These are phyloP conservation scores for Orthosia cruda DNA, from an alignment of 2,888 invertebrate species.

Conservation along the genomic window DNA sequence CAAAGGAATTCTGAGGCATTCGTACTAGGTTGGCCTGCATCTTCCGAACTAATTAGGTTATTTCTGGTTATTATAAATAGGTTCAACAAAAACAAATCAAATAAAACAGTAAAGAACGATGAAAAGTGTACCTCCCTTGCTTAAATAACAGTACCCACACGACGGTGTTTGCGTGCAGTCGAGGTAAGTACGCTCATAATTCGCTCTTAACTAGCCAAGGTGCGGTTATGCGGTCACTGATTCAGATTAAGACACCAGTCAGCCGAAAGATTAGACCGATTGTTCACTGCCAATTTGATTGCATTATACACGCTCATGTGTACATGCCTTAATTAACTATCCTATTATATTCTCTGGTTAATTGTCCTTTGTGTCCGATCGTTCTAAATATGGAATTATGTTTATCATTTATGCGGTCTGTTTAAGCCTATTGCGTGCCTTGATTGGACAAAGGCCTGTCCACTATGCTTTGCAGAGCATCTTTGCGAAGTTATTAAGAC, in stretches of 20 bases:
- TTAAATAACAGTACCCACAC: conserved; percentile 8
- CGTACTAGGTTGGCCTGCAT: no score
- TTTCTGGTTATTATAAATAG: no score
- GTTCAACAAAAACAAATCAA: no score
- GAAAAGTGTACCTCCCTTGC: neutral
- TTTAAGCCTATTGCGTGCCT: conserved; percentile 3
- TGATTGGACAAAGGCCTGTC: conserved; percentile 24
- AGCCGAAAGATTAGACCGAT: conserved; percentile 64
- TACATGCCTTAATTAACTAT: conserved; percentile 30
- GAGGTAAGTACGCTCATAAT: conserved; percentile 54
- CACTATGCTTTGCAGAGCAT: no score
- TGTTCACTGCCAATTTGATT: conserved; percentile 53
- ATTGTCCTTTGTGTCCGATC: conserved; percentile 24
- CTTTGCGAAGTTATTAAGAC: conserved; percentile 8
- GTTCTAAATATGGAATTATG: conserved; percentile 31
- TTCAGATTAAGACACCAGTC: conserved; percentile 56
- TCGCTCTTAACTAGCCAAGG: conserved; percentile 29
- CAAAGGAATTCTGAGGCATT: no score
- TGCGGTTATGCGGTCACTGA: conserved; percentile 60
- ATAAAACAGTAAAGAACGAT: no score
- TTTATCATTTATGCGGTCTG: conserved; percentile 14
- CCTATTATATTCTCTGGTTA: conserved; percentile 21
- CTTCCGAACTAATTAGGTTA: no score
- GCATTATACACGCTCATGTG: conserved; percentile 27
- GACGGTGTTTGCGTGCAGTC: conserved; percentile 31